A percentile compares a stretch with the other conserved stretches of the same genome.
These are phyloP conservation scores for Drosophila aff. DNA, from an alignment of 1,140 invertebrate species.

Conservation along the genomic window DNA sequence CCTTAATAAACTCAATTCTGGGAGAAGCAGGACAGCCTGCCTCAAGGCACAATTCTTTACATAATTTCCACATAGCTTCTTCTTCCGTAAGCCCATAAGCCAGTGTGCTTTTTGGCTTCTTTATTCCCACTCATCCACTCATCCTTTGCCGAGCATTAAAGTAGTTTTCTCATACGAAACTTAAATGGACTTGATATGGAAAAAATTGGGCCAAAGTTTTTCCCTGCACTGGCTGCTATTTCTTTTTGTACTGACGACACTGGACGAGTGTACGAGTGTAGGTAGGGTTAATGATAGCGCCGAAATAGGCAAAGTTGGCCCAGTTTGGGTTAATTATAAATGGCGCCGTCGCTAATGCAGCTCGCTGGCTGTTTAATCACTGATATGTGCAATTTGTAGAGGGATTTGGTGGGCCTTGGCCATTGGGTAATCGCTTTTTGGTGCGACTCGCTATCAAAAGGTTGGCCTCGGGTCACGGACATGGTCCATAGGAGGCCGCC, in stretches of 20 bases:
- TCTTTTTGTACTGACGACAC: constrained; percentile 1
- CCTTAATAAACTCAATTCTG: constrained; percentile 12
- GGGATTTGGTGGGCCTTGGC: constrained; percentile 17
- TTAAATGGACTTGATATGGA: constrained; percentile 31
- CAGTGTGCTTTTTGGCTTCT: constrained; percentile 16
- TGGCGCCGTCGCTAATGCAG: constrained; percentile 26
- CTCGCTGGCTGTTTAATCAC: constrained; percentile 34
- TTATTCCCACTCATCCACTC: constrained; percentile 14
- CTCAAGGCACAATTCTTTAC: constrained; percentile 15
- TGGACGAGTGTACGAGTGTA: not conserved
- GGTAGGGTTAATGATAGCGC: constrained; percentile 26
- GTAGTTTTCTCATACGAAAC: constrained; percentile 39
- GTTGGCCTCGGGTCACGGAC: constrained; percentile 44
- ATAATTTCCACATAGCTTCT: constrained; percentile 5
- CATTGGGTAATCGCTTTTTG: constrained; percentile 63
- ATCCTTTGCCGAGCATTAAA: constrained; percentile 8
- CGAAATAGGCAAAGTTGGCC: constrained; percentile 44
- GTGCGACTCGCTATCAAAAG: constrained; percentile 57
- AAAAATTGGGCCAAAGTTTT: constrained; percentile 49
- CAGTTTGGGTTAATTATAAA: constrained; percentile 55
- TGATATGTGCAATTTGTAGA: constrained; percentile 51
- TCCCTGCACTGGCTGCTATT: constrained; percentile 11
- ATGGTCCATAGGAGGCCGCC: constrained; percentile 6
- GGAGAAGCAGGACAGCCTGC: not conserved
- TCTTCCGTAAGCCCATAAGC: constrained; percentile 12